These are phyloP conservation scores for Tamias sibiricus DNA, from an alignment of 2,113 vertebrate genomes.

Conservation along the genomic window DNA sequence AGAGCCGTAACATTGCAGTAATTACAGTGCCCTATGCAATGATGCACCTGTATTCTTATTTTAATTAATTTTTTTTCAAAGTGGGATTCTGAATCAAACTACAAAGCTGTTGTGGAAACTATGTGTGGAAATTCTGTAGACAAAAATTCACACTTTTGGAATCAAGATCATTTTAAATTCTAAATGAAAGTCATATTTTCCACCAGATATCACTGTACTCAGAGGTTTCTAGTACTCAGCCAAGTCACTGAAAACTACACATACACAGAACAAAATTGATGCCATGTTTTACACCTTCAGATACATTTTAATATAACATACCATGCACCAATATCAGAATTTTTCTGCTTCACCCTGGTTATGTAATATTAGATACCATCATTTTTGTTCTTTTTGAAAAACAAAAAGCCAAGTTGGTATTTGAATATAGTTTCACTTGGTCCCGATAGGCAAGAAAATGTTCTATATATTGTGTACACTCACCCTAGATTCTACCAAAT, in stretches of 20 bases:
- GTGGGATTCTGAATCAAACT: not conserved
- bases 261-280: constrained; percentile 41
- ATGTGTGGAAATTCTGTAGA: constrained; percentile 13
- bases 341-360: constrained; percentile 3
- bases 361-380: not conserved
- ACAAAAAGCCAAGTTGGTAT: not conserved
- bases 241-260: constrained; percentile 36
- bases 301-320: not conserved
- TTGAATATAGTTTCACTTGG: constrained; percentile 2
- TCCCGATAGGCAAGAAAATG: not conserved
- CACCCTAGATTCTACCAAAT: not conserved
- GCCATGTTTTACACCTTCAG: constrained; percentile 26
- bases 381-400: constrained; percentile 13
- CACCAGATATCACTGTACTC: not conserved
- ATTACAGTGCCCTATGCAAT: not conserved
- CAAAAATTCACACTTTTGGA: not conserved
- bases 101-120: not conserved
- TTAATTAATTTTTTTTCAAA: constrained; percentile 44
- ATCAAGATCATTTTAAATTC: constrained; percentile 42
- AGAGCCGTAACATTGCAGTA: not conserved
- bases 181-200: constrained; percentile 38
- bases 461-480: not conserved
- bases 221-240: constrained; percentile 45
- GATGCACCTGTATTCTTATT: constrained; percentile 8
- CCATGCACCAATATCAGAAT: not conserved